Evolutionary conservation across 2,888 invertebrate genomes (phyloP).

Genomic region (Aporophyla nigra): DNA sequence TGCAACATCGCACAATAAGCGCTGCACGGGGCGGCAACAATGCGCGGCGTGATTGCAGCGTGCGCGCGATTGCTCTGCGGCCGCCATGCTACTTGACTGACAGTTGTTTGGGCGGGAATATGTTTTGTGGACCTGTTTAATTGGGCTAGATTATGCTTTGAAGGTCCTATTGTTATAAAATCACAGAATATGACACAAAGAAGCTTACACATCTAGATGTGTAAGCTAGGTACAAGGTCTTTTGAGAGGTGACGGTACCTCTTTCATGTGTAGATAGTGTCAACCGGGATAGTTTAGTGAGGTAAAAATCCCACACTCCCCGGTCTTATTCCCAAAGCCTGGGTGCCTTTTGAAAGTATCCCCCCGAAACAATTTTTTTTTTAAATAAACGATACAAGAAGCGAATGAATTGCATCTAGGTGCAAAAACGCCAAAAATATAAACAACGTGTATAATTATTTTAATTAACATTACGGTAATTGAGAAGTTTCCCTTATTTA

Average conservation of each 20-base stretch:
- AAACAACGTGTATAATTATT: background rate
- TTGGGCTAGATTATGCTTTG: background rate
- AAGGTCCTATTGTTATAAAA: background rate
- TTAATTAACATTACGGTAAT: background rate
- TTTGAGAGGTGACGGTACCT: no score
- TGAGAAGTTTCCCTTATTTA: background rate
- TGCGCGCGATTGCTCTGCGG: conserved; percentile 73
- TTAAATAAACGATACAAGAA: no score
- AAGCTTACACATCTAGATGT: background rate
- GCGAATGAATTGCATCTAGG: background rate
- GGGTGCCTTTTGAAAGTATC: no score
- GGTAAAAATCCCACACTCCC: no score
- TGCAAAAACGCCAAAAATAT: background rate
- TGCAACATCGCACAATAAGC: conserved; percentile 79
- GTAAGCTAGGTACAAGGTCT: no score
- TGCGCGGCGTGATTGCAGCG: conserved; percentile 70
- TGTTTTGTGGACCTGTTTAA: conserved; percentile 27
- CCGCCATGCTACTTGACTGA: conserved; percentile 71
- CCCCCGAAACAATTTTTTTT: no score
- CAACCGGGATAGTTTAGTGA: no score
- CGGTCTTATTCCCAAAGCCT: no score
- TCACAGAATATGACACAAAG: background rate
- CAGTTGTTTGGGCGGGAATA: conserved; percentile 64
- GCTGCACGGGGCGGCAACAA: conserved; percentile 77
- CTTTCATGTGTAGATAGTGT: no score